phyloP scores from a whole-genome alignment of 2,113 vertebrate genomes.

The Elgaria multicarinata region DNA sequence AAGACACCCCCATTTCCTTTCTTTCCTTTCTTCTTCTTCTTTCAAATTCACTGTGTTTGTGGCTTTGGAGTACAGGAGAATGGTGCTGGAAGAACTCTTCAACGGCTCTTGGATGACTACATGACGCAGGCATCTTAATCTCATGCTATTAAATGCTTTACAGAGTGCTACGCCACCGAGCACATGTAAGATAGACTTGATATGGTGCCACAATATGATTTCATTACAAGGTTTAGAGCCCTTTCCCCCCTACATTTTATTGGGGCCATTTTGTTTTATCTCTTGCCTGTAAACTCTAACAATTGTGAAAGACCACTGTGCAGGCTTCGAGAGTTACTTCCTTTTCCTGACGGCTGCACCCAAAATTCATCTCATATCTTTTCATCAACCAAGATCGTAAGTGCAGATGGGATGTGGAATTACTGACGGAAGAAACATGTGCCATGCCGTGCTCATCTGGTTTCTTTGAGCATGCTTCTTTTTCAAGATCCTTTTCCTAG shows the following conservation, averaged over 20 bases:
- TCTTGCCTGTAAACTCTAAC: not conserved
- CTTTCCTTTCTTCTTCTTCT: not conserved
- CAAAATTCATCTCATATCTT: not conserved
- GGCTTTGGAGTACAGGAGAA: not conserved
- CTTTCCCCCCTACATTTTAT: not conserved
- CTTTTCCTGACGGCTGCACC: not conserved
- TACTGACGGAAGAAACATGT: not conserved
- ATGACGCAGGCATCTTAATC: conserved; percentile 3
- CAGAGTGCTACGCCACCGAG: not conserved
- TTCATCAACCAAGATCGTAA: not conserved
- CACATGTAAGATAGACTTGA: not conserved
- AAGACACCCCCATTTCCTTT: not conserved
- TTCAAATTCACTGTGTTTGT: not conserved
- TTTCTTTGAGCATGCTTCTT: not conserved
- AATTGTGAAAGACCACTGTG: conserved; percentile 19
- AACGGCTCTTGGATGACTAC: not conserved
- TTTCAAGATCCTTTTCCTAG: not conserved
- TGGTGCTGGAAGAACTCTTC: not conserved
- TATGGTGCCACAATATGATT: conserved; percentile 1
- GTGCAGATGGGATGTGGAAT: not conserved
- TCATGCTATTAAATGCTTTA: not conserved
- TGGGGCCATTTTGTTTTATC: conserved; percentile 14
- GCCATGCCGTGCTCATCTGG: not conserved
- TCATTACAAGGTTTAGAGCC: not conserved
- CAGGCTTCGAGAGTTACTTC: not conserved